A percentile compares a stretch with the other conserved stretches of the same genome.
These are phyloP conservation scores for Pseudococcus longispinus DNA, from an alignment of 2,888 invertebrate genomes.

Conservation along the genomic window DNA sequence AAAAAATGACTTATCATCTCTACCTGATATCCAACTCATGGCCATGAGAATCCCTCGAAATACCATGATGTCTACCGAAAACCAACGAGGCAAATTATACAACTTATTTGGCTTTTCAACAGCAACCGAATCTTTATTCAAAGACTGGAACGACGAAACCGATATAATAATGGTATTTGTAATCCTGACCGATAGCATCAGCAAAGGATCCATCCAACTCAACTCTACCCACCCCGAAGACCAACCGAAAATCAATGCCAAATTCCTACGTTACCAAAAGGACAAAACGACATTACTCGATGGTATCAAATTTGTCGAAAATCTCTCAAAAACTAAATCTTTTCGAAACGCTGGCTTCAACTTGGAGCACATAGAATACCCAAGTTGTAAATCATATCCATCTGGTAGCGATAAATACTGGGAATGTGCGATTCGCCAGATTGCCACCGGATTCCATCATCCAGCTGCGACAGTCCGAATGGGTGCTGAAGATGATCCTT, in stretches of 20 bases:
- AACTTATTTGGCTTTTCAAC: slow-evolving; percentile 57
- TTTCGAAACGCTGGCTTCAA: slow-evolving; percentile 59
- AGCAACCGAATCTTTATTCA: slow-evolving; percentile 57
- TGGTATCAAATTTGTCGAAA: slow-evolving; percentile 59
- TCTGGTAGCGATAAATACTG: slow-evolving; percentile 60
- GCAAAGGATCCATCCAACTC: slow-evolving; percentile 25
- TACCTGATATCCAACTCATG: slow-evolving; percentile 45
- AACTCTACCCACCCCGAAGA: slow-evolving; percentile 23
- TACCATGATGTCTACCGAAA: neutral
- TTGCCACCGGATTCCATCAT: slow-evolving; percentile 60
- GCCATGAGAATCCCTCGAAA: slow-evolving; percentile 36
- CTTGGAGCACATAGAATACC: slow-evolving; percentile 58
- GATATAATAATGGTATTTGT: slow-evolving; percentile 61
- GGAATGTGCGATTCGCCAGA: slow-evolving; percentile 59
- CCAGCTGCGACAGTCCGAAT: slow-evolving; percentile 62
- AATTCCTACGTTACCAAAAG: slow-evolving; percentile 29
- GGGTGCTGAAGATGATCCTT: slow-evolving; percentile 61
- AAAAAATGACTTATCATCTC: neutral
- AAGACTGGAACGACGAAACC: slow-evolving; percentile 52
- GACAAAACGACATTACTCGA: slow-evolving; percentile 40
- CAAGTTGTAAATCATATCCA: slow-evolving; percentile 58
- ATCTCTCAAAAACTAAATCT: slow-evolving; percentile 59
- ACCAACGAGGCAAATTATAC: slow-evolving; percentile 8
- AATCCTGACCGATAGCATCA: slow-evolving; percentile 64
- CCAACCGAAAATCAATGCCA: slow-evolving; percentile 32